A percentile compares a stretch with the other conserved stretches of the same genome.
These are phyloP conservation scores for Tenodera sinensis DNA, from an alignment of 2,888 invertebrate genomes.

Conservation along the genomic window DNA sequence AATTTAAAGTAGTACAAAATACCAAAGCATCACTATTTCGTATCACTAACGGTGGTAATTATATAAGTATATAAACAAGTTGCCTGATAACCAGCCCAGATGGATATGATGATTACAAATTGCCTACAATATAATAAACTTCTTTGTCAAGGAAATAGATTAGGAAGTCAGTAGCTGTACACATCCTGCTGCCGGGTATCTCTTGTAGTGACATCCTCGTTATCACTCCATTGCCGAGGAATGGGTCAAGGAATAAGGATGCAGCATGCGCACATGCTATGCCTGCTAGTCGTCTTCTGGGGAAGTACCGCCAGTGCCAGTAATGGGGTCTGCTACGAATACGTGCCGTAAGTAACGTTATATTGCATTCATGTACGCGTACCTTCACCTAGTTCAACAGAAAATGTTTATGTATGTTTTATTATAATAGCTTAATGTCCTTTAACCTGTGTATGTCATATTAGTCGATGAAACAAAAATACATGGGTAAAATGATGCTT, in stretches of 20 bases:
- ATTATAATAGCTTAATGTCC: too few species aligned
- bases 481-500: too few species aligned
- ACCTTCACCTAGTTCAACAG: too few species aligned
- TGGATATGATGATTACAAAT: too few species aligned
- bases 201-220: neutral
- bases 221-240: neutral
- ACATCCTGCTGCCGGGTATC: neutral
- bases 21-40: too few species aligned
- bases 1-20: too few species aligned
- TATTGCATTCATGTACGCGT: neutral
- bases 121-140: neutral
- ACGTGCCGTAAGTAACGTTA: neutral
- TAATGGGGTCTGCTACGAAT: neutral
- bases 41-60: too few species aligned
- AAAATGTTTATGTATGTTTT: too few species aligned
- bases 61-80: too few species aligned
- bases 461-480: too few species aligned
- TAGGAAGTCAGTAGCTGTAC: neutral
- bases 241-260: neutral
- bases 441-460: too few species aligned
- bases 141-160: neutral
- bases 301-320: neutral
- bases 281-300: neutral
- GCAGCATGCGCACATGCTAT: neutral
- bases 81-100: too few species aligned